These are phyloP conservation scores for Hipparchia sbordonii DNA, from an alignment of 2,888 invertebrate species.

Conservation along the genomic window DNA sequence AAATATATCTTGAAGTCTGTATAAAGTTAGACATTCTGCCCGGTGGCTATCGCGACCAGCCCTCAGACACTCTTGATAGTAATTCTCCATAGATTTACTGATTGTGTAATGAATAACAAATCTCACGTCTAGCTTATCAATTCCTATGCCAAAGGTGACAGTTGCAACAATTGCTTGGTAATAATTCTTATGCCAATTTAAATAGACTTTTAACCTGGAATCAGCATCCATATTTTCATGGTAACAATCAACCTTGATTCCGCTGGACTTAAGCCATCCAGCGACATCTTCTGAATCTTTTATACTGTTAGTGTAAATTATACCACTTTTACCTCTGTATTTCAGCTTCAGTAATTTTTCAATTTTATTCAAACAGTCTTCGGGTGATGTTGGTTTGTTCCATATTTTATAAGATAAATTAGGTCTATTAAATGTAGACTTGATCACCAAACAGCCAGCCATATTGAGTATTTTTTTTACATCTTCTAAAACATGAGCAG, in stretches of 20 bases:
- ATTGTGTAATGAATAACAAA: slow-evolving; percentile 94
- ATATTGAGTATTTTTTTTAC: slow-evolving; percentile 94
- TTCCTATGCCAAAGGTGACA: slow-evolving; percentile 97
- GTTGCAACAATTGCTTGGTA: slow-evolving; percentile 95
- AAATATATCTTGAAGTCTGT: slow-evolving; percentile 89
- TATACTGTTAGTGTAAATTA: slow-evolving; percentile 95
- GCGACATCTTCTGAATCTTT: slow-evolving; percentile 92
- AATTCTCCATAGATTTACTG: slow-evolving; percentile 94
- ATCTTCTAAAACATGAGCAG: slow-evolving; percentile 91
- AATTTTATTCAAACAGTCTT: slow-evolving; percentile 85
- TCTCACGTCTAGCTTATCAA: slow-evolving; percentile 92
- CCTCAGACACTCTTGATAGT: slow-evolving; percentile 95
- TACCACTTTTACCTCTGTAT: slow-evolving; percentile 90
- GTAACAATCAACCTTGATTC: slow-evolving; percentile 89
- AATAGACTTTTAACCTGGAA: slow-evolving; percentile 85
- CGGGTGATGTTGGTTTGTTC: slow-evolving; percentile 86
- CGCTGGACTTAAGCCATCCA: slow-evolving; percentile 82
- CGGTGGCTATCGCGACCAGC: slow-evolving; percentile 92
- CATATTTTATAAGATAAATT: slow-evolving; percentile 92
- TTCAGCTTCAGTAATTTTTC: slow-evolving; percentile 85
- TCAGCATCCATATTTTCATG: slow-evolving; percentile 91
- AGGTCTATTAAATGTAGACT: slow-evolving; percentile 93
- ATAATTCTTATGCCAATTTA: slow-evolving; percentile 85
- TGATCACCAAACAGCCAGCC: slow-evolving; percentile 89
- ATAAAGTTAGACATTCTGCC: slow-evolving; percentile 90